These are phyloP conservation scores for Euspilapteryx auroguttella DNA, from an alignment of 2,888 invertebrate species.

Conservation along the genomic window DNA sequence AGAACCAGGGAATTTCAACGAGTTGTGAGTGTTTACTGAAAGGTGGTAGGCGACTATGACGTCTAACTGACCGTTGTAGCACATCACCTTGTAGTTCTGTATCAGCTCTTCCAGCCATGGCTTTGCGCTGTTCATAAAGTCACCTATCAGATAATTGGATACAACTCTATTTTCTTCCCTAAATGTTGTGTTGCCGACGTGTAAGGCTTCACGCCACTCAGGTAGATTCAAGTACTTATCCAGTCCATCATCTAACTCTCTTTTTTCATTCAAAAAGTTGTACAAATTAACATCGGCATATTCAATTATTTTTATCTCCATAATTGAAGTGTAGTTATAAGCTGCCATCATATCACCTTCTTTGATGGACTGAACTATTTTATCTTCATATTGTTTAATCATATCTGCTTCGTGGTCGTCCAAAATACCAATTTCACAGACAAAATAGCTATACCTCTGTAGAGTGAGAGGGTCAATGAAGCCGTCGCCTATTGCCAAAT, in stretches of 20 bases:
- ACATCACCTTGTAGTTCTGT: conserved; percentile 52
- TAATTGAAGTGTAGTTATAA: background rate
- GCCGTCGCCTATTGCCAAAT: conserved; percentile 54
- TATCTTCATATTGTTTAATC: conserved; percentile 62
- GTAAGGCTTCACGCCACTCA: background rate
- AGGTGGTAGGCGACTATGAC: conserved; percentile 64
- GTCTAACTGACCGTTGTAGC: conserved; percentile 71
- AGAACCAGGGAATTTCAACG: conserved; percentile 66
- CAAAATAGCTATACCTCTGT: conserved; percentile 45
- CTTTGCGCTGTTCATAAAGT: conserved; percentile 63
- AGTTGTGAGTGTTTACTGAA: conserved; percentile 66
- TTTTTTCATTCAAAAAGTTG: background rate
- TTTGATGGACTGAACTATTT: background rate
- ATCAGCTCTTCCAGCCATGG: conserved; percentile 36
- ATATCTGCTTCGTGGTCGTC: conserved; percentile 57
- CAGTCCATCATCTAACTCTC: background rate
- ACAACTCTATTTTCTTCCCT: conserved; percentile 20
- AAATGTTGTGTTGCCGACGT: background rate
- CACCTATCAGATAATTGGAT: conserved; percentile 47
- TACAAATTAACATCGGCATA: too few relatives aligned
- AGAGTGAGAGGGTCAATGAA: conserved; percentile 53
- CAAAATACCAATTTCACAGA: conserved; percentile 52
- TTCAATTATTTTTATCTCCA: too few relatives aligned
- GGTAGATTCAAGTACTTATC: background rate
- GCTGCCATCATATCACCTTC: background rate